These are phyloP conservation scores for Polyploca ridens DNA, from an alignment of 2,888 invertebrate genomes.

Conservation along the genomic window DNA sequence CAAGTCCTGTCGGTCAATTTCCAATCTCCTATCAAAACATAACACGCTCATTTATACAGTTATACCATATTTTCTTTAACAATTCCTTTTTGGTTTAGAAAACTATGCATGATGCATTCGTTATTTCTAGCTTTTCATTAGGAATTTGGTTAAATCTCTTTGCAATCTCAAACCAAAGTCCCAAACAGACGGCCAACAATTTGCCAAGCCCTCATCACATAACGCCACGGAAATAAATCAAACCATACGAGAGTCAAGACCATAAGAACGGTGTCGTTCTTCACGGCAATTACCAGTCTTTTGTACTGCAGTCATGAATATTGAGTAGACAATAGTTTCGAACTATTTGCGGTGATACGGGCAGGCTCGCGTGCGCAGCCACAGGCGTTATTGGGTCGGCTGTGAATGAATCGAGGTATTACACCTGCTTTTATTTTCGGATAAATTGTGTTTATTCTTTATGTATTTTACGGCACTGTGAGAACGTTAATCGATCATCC, in stretches of 20 bases:
- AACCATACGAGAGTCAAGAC: slow-evolving; percentile 22
- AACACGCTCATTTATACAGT: neutral
- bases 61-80: no score
- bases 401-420: slow-evolving; percentile 8
- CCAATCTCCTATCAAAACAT: neutral
- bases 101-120: no score
- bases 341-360: slow-evolving; percentile 32
- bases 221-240: slow-evolving; percentile 26
- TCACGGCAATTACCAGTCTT: slow-evolving; percentile 32
- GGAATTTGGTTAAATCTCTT: neutral
- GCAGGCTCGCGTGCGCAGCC: slow-evolving; percentile 29
- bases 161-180: neutral
- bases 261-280: slow-evolving; percentile 11
- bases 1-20: no score
- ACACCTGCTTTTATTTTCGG: slow-evolving; percentile 13
- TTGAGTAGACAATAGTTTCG: slow-evolving; percentile 29
- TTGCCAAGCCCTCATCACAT: neutral
- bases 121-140: no score
- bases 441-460: neutral
- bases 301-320: slow-evolving; percentile 32
- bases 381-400: slow-evolving; percentile 9
- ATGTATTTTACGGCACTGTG: neutral
- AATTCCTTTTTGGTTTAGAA: no score
- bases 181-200: neutral
- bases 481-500: no score